Base-by-base conservation (phyloP, 2,888 invertebrate species). In the Abrostola triplasia region DNA sequence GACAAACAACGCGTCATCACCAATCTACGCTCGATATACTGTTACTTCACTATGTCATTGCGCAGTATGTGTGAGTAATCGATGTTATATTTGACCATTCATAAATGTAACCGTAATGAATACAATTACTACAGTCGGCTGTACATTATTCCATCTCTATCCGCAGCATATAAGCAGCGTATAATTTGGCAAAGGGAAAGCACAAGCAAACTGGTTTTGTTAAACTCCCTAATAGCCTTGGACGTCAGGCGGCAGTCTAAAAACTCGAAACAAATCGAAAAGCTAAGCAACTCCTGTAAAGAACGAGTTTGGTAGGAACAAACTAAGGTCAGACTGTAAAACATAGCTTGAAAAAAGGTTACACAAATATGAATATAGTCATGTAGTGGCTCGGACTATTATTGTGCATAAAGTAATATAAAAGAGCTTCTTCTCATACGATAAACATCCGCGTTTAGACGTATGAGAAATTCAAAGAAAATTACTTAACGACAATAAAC, bases 1-100 rank as follows among this genome's bases (percentile, higher is more conserved):
- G 84, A 82, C 81, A 82, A 87, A 87, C 82, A 81, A 84, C 83
- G 84, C 85, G 85, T 88, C 79, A 80, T 76, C 70, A 81, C 67
- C 70, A 79, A 73, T 76, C 70, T 74, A 83, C 81, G 76, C 64
- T 56, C 63, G 65, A 68, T 65, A 70, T 73, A 83, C 86, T 84
- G 88, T 90, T 90, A 88, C 80, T 76, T 77, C 81, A 84, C 77
- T 79, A 73, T 80, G 77, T 64, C 79, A 78, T 84, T 85, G 81
- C 82, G 73, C 81, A 82, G 75, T 65, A 69, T 63, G 70, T 76
- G 72, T 83, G 79, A 83, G 80, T 81, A 81, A 82, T 79, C 77
- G 60, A 77, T 67, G 72, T 70, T 56, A 42, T 73, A 79, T 80
- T 76, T 68, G 58, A 64, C 73, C 82, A 84, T 84, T 86, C 83